phyloP scores from a whole-genome alignment of 2,113 vertebrate genomes.

The Pan troglodytes region NHGRI_mPanTro3-v2.1_pri NC_072401.2:35318501-35319000 shows the following conservation, averaged over 20 bases:
- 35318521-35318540: neutral
- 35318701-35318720: neutral
- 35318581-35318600: neutral
- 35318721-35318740: neutral
- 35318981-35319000: neutral
- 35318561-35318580: neutral
- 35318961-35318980: neutral
- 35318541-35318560: neutral
- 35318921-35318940: neutral
- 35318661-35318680: neutral
- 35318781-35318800: neutral
- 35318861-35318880: neutral
- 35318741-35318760: neutral
- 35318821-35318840: neutral
- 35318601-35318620: neutral
- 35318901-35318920: neutral
- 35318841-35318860: neutral
- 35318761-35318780: neutral
- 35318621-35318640: neutral
- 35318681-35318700: neutral
- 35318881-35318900: neutral
- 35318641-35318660: neutral
- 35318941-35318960: neutral
- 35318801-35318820: neutral
- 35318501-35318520: neutral